Evolutionary conservation across 2,888 invertebrate species (phyloP), one percentile per base, ranked within the genome.

Genomic region (Therioaphis trifolii): DNA sequence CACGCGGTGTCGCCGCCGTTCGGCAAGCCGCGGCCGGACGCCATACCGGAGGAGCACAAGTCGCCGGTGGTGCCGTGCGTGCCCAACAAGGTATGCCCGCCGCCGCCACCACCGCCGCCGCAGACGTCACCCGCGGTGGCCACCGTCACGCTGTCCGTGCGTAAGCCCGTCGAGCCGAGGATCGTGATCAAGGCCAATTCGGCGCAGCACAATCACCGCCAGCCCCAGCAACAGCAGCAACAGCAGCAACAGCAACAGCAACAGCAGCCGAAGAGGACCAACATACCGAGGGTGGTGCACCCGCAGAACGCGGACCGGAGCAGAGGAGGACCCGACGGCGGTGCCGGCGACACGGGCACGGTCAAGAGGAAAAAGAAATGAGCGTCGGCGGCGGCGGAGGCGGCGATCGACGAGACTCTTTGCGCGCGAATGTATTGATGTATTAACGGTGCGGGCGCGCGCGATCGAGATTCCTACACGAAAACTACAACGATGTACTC

Each of bases 221-320:
- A 46, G 4, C 49, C 9, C 4, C 46, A 43, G 14, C 49, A 52
- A 4, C 35, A 24, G 12, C 52, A 49, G 12, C 35, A 52, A 4
- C 52, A 11, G 15, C 18, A 76, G 0, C 76, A 43, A 11, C 29
- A 66, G 2, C 77, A 68, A 5, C 49, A 61, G 18, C 69, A 58
- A 15, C 14, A 46, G 2, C 71, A 61, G 3, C 46, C 80, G 11
- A 74, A 66, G 9, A 74, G 82, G 49, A 63, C 61, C 14, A 74
- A 82, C 49, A 82, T 82, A 82, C 82, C 82, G 9, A 72, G 82
- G 0, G 82, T 82, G 12, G 27, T 82, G 46, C 82, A 82, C 24
- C 82, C 82, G 12, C 82, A 82, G 35, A 82, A 82, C 66, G 35
- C 4, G n/a, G 74, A 69, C 43, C 40, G 49, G 21, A 58, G 7